Conservation (phyloP, 2,888 invertebrate genomes). For the Archips xylosteana region DNA sequence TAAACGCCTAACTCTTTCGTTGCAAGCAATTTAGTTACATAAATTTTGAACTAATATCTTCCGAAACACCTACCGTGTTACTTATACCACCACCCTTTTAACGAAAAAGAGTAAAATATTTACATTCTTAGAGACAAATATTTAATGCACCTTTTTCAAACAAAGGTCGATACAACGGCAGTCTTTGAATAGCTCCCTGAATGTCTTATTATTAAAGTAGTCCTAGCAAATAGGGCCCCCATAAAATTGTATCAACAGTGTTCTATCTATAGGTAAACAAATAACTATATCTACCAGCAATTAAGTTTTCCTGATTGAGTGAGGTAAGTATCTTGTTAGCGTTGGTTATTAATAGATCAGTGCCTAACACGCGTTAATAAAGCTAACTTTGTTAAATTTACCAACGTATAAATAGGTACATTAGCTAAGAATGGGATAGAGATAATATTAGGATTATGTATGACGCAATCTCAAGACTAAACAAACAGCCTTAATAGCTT, state of each 20-base stretch:
- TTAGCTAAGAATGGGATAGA: background rate
- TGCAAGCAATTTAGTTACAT: slow-evolving; percentile 1
- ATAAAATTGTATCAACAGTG: background rate
- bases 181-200: background rate
- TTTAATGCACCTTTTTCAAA: background rate
- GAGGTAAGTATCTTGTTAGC: background rate
- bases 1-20: slow-evolving; percentile 15
- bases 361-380: background rate
- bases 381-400: background rate
- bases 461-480: slow-evolving; percentile 15
- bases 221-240: background rate
- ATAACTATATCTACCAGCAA: background rate
- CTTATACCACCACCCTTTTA: background rate
- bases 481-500: slow-evolving; percentile 11
- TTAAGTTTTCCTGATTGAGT: background rate
- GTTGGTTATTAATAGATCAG: background rate
- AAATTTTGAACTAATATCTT: background rate
- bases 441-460: background rate
- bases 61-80: background rate
- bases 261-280: background rate
- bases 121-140: background rate
- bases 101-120: background rate
- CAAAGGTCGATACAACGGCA: background rate
- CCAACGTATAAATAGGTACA: background rate
- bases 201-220: background rate